Percentiles rank a stretch among this genome's conserved stretches.
phyloP scores from a whole-genome alignment of 1,140 invertebrate genomes.

The Drosophila grimshawi region DNA sequence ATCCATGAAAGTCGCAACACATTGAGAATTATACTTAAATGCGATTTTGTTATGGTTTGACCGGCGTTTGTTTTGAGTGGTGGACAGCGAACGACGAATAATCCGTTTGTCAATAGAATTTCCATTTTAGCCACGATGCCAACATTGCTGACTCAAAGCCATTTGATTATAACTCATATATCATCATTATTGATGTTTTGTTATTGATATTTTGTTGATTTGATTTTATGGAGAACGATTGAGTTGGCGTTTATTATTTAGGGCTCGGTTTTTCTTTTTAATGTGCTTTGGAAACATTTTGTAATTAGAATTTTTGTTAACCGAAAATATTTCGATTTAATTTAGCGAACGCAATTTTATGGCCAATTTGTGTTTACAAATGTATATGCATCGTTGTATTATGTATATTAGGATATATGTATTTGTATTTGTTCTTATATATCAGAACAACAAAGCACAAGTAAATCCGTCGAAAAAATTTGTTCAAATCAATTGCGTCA shows the following conservation, averaged over 20 bases:
- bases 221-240: constrained; percentile 55
- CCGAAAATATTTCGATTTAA: constrained; percentile 34
- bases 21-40: constrained; percentile 50
- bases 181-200: constrained; percentile 24
- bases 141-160: not conserved
- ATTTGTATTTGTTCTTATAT: constrained; percentile 27
- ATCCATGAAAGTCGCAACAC: constrained; percentile 49
- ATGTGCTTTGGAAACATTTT: constrained; percentile 16
- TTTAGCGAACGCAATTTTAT: constrained; percentile 51
- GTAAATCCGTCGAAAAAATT: constrained; percentile 48
- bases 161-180: constrained; percentile 35
- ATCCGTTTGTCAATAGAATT: constrained; percentile 77
- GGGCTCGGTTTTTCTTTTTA: constrained; percentile 9
- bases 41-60: constrained; percentile 47
- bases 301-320: constrained; percentile 66
- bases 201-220: constrained; percentile 11
- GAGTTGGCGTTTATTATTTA: constrained; percentile 22
- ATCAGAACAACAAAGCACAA: constrained; percentile 60
- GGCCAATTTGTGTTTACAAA: constrained; percentile 68
- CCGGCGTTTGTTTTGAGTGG: constrained; percentile 9
- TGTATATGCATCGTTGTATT: constrained; percentile 24
- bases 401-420: constrained; percentile 1
- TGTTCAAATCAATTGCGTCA: constrained; percentile 76
- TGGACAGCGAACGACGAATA: constrained; percentile 45
- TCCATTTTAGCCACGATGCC: constrained; percentile 33